A percentile compares a stretch with the other conserved stretches of the same genome.
These are phyloP conservation scores for Urocynchramus pylzowi DNA, from an alignment of 2,113 vertebrate genomes.

Conservation along the genomic window DNA sequence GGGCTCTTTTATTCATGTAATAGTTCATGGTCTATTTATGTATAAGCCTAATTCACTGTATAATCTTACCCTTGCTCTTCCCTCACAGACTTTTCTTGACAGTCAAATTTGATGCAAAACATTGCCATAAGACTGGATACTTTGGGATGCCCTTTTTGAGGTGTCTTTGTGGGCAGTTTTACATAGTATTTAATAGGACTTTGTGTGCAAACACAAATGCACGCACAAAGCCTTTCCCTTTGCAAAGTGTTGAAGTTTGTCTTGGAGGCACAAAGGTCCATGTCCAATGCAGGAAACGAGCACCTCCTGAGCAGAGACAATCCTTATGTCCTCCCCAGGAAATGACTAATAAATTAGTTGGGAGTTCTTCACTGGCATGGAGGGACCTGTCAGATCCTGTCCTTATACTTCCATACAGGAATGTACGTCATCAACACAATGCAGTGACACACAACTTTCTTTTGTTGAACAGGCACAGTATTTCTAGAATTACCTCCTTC, in stretches of 20 bases:
- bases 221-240: background rate
- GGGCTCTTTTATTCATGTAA: background rate
- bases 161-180: background rate
- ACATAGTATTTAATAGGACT: background rate
- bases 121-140: too few species aligned
- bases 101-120: background rate
- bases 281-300: fast-evolving
- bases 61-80: background rate
- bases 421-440: fast-evolving
- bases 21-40: background rate
- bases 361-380: background rate
- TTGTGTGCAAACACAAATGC: background rate
- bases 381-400: background rate
- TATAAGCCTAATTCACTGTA: background rate
- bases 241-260: background rate
- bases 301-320: background rate
- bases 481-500: background rate
- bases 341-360: background rate
- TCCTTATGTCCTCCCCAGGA: background rate
- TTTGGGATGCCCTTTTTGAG: background rate
- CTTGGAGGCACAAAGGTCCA: background rate
- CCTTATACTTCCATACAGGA: background rate
- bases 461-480: background rate
- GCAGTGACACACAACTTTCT: fast-evolving
- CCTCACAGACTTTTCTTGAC: background rate